Percentiles rank a stretch among this genome's conserved stretches.
phyloP scores from a whole-genome alignment of 2,888 invertebrate genomes.

The Tribolium freemani region DNA sequence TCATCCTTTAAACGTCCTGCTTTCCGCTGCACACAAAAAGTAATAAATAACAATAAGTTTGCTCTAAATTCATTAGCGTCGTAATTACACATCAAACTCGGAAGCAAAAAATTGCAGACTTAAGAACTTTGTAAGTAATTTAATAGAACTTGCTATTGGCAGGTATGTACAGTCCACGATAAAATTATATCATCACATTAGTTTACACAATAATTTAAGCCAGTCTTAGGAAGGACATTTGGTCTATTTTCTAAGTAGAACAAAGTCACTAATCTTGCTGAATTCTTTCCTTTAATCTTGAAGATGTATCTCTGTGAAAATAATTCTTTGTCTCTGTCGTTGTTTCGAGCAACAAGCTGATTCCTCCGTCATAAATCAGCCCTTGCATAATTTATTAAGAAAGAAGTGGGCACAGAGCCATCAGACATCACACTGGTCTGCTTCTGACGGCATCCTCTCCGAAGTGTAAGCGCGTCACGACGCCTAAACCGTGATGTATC shows the following conservation, averaged over 20 bases:
- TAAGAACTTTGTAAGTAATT: neutral
- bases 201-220: too few relatives aligned
- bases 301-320: neutral
- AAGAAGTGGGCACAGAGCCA: slow-evolving; percentile 15
- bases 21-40: slow-evolving; percentile 8
- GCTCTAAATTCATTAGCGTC: slow-evolving; percentile 15
- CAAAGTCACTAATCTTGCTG: neutral
- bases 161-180: neutral
- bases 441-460: slow-evolving; percentile 20
- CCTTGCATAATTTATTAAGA: slow-evolving; percentile 13
- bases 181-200: too few relatives aligned
- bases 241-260: too few relatives aligned
- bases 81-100: slow-evolving; percentile 3
- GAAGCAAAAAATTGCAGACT: neutral
- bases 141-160: neutral
- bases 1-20: neutral
- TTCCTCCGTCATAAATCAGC: slow-evolving; percentile 11
- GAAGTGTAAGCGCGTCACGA: slow-evolving; percentile 19
- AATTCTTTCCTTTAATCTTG: neutral
- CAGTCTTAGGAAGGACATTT: too few relatives aligned
- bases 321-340: neutral
- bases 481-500: slow-evolving; percentile 38
- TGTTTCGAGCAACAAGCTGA: slow-evolving; percentile 14
- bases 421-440: slow-evolving; percentile 22
- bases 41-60: slow-evolving; percentile 13